These are phyloP conservation scores for Achroia grisella DNA, from an alignment of 1,140 invertebrate species.

Conservation along the genomic window DNA sequence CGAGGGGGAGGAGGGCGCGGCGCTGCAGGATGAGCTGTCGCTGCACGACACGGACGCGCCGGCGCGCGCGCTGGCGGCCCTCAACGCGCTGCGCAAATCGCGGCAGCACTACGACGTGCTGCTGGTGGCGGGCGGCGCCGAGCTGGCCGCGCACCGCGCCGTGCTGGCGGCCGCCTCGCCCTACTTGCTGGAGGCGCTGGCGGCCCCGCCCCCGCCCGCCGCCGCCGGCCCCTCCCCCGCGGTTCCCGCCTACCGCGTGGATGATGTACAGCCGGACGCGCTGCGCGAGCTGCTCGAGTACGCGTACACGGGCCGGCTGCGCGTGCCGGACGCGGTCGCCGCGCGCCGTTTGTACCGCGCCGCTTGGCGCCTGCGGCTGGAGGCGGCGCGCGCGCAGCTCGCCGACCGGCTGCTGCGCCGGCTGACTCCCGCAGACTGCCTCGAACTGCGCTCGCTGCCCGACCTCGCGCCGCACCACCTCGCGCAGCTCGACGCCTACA, in stretches of 20 bases:
- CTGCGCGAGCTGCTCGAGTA: slow-evolving; percentile 85
- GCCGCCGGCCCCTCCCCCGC: slow-evolving; percentile 1
- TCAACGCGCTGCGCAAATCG: slow-evolving; percentile 85
- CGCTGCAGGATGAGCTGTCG: slow-evolving; percentile 22
- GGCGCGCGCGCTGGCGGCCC: slow-evolving; percentile 74
- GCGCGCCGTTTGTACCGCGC: slow-evolving; percentile 85
- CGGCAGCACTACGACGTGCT: slow-evolving; percentile 87
- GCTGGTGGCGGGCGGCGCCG: slow-evolving; percentile 82
- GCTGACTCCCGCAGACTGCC: slow-evolving; percentile 80
- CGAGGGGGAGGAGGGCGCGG: slow-evolving; percentile 22
- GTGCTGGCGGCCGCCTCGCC: slow-evolving; percentile 85
- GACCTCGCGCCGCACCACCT: slow-evolving; percentile 70
- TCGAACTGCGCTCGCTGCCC: slow-evolving; percentile 80
- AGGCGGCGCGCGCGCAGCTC: slow-evolving; percentile 81
- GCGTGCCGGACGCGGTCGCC: slow-evolving; percentile 69
- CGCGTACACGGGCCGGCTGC: slow-evolving; percentile 77
- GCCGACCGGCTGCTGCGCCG: slow-evolving; percentile 80
- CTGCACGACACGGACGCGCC: slow-evolving; percentile 71
- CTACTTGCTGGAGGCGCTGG: slow-evolving; percentile 86
- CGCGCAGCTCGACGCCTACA: slow-evolving; percentile 80
- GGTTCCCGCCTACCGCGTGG: slow-evolving; percentile 12
- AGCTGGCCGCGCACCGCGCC: slow-evolving; percentile 84
- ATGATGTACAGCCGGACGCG: slow-evolving; percentile 68
- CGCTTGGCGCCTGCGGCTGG: slow-evolving; percentile 83
- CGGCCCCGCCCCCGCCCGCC: slow-evolving; percentile 63